Evolutionary conservation across 2,113 vertebrate genomes (phyloP), one percentile per base, ranked within the genome.

Genomic region (Labeo rohita): DNA sequence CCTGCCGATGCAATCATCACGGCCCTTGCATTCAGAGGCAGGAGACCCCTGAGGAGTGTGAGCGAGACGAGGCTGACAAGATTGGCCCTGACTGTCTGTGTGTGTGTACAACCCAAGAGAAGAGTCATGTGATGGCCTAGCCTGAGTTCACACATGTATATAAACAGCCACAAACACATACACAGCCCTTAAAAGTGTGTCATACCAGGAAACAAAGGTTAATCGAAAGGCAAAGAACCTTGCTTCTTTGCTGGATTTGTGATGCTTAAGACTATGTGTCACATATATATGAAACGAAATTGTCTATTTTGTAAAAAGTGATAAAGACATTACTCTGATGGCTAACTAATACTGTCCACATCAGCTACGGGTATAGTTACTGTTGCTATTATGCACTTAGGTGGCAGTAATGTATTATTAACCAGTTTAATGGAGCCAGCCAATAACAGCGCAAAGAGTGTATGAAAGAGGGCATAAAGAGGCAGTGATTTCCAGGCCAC

Each of bases 61-160:
- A 95, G 91, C 91, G 92, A 94, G 92, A 91, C 91, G 87, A 91
- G 89, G 90, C 90, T 95, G 94, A 95, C 88, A 91, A 94, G 94
- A 95, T 95, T 91, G 90, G 91, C 92, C 92, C 93, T 94, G 94
- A 95, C 94, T 93, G 91, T 91, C 86, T 68, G 11, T 50, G 47
- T 77, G 79, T 73, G 75, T 79, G 66, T 52, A 39, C 78, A 80
- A 87, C 92, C 91, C 92, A 91, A 76, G 89, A 88, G 87, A 88
- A 87, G 90, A 84, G 81, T 86, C 89, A 91, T 68, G 85, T 90
- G 85, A 89, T 85, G 28, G 87, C 86, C 75, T 70, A 80, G 34
- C 88, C 90, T 90, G 86, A 87, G 82, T 85, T 86, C 82, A 77
- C 77, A 83, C 72, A 61, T 83, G 36, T 21, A 79, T 45, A 63